Evolutionary conservation across 2,888 invertebrate genomes (phyloP), one percentile per base, ranked within the genome.

Genomic region (Calliopum simillimum): DNA sequence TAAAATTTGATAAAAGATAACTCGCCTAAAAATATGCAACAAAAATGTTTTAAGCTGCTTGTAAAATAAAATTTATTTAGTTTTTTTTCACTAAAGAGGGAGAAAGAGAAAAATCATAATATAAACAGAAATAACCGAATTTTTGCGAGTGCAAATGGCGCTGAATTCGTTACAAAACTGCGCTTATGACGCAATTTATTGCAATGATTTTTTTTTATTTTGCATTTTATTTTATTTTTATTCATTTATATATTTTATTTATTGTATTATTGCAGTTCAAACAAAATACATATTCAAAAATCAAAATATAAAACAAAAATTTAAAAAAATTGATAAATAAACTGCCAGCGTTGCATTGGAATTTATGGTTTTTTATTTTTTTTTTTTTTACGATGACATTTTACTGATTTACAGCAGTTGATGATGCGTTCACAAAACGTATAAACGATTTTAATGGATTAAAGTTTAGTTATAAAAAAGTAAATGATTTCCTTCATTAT

Each of bases 21-120:
- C 61, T 62, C 46, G 56, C 25, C 55, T 41, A 25, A 47, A 68
- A 72, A 71, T 76, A 65, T 72, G 58, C 68, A 65, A 72, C 66
- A 56, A 49, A 65, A 47, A 63, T 43, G 25, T 13, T 11, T 59
- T 59, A n/a, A 59, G 16, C 14, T 41, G 21, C 23, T n/a, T 56
- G 14, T 59, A 59, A 41, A 59, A 33, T n/a, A 59, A 53, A 25
- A n/a, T 14, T 58, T 11, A 41, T 43, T 13, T 58, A 41, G 56
- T 59, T 59, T 14, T 14, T 59, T n/a, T n/a, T n/a, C n/a, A n/a
- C n/a, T 41, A 13, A 41, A n/a, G 12, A n/a, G 1, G 44, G n/a
- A n/a, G n/a, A n/a, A n/a, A n/a, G n/a, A 73, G 70, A 58, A 19
- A 49, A 41, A 53, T 21, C n/a, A n/a, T n/a, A n/a, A n/a, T n/a